phyloP scores from a whole-genome alignment of 2,797 vertebrate species.

The Nannoperca obscura region DNA sequence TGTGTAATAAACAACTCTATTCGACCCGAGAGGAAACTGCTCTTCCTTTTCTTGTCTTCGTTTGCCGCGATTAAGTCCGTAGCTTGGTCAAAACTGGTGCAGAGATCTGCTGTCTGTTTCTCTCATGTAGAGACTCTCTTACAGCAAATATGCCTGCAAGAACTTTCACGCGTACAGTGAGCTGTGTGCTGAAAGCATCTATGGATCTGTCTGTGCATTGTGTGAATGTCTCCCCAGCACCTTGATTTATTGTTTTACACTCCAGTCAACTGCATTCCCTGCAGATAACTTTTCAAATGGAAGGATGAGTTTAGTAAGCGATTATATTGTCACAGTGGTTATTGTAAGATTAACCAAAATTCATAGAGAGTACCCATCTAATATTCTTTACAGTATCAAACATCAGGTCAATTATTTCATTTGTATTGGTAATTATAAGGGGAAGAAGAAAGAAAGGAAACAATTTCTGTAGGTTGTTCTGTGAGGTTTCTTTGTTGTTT shows the following conservation, averaged over 20 bases:
- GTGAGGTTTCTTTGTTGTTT: conserved; percentile 49
- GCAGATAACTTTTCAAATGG: conserved; percentile 37
- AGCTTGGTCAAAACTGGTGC: conserved; percentile 49
- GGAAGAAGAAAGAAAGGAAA: conserved; percentile 12
- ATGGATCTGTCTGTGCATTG: conserved; percentile 65
- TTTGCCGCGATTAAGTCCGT: conserved; percentile 25
- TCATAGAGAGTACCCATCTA: conserved; percentile 3
- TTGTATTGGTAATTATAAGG: conserved; percentile 40
- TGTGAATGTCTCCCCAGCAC: conserved; percentile 66
- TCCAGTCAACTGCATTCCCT: conserved; percentile 59
- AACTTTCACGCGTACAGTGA: conserved; percentile 25
- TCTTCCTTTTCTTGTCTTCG: conserved; percentile 18
- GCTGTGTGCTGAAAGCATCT: conserved; percentile 45
- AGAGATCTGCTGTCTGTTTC: conserved; percentile 11
- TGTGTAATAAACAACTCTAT: conserved; percentile 35
- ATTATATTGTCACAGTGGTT: conserved; percentile 56
- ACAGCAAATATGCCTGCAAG: background rate
- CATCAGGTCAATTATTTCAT: conserved; percentile 39
- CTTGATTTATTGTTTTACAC: conserved; percentile 60
- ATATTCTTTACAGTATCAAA: conserved; percentile 22
- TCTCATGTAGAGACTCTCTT: background rate
- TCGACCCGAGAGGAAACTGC: conserved; percentile 28
- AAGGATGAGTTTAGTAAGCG: conserved; percentile 42
- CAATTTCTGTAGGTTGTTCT: conserved; percentile 29
- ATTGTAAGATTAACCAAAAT: conserved; percentile 52